phyloP scores from a whole-genome alignment of 2,113 vertebrate genomes.

The Chascanopsetta lugubris region DNA sequence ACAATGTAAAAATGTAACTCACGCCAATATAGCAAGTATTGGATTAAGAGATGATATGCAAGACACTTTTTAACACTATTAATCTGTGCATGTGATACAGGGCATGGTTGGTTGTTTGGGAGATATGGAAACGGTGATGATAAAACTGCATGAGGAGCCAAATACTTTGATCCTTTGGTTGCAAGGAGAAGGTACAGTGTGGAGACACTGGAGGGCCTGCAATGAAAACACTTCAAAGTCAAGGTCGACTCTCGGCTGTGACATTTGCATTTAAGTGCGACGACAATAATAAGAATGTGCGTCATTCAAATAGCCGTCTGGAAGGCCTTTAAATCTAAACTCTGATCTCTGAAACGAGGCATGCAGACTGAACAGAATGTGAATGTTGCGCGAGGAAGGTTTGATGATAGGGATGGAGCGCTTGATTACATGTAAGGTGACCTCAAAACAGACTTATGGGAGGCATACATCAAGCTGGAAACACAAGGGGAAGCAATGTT shows the following conservation, averaged over 20 bases:
- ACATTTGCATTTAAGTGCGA: conserved; percentile 3
- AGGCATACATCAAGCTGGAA: no score
- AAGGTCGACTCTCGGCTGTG: conserved; percentile 22
- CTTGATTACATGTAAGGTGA: no score
- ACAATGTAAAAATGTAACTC: conserved; percentile 72
- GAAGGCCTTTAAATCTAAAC: conserved; percentile 77
- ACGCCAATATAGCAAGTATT: conserved; percentile 74
- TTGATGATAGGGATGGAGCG: no score
- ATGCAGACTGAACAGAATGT: conserved; percentile 1
- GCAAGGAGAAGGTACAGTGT: conserved; percentile 30
- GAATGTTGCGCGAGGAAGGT: not conserved
- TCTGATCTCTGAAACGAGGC: conserved; percentile 12
- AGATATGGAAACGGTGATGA: conserved; percentile 59
- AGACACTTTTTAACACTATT: conserved; percentile 70
- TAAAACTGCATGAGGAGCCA: conserved; percentile 65
- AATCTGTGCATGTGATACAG: conserved; percentile 81
- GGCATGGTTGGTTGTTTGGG: conserved; percentile 78
- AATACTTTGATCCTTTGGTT: conserved; percentile 35
- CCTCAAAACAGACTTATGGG: no score
- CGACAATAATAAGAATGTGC: conserved; percentile 27
- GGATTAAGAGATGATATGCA: conserved; percentile 60
- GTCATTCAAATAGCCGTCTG: conserved; percentile 58
- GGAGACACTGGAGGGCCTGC: conserved; percentile 30
- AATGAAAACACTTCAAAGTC: conserved; percentile 4
- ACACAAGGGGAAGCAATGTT: no score